phyloP scores from a whole-genome alignment of 2,113 vertebrate genomes.

The Heteronetta atricapilla region DNA sequence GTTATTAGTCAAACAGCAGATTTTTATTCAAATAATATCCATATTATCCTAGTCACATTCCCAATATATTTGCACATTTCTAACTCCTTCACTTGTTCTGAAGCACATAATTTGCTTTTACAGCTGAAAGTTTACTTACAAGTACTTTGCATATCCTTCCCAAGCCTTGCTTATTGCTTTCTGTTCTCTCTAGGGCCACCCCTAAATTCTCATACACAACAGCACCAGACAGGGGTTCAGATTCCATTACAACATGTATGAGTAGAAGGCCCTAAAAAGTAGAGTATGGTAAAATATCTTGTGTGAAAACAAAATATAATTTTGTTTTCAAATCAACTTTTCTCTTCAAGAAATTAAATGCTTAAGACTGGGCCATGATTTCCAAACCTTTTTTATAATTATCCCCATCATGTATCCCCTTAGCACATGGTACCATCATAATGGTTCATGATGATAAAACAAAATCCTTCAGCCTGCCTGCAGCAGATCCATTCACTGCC shows the following conservation, averaged over 20 bases:
- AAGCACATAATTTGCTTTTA: neutral
- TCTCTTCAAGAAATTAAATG: neutral
- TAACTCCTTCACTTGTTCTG: neutral
- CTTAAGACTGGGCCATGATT: neutral
- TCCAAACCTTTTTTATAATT: neutral
- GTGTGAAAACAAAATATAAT: accelerated
- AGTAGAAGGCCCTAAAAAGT: neutral
- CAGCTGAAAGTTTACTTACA: neutral
- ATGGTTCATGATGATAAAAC: neutral
- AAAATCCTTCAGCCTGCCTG: neutral
- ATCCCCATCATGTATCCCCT: neutral
- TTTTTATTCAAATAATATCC: neutral
- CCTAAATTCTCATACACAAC: neutral
- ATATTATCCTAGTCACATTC: neutral
- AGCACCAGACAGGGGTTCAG: neutral
- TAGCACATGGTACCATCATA: neutral
- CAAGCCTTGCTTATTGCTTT: neutral
- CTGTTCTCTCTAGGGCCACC: neutral
- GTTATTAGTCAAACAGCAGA: neutral
- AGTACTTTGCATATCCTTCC: neutral
- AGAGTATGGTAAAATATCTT: neutral
- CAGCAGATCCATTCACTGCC: neutral
- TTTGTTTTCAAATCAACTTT: neutral
- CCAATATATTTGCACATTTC: neutral
- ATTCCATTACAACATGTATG: neutral